Conservation (phyloP, 1,140 invertebrate genomes). For the Diorhabda elongata region DNA sequence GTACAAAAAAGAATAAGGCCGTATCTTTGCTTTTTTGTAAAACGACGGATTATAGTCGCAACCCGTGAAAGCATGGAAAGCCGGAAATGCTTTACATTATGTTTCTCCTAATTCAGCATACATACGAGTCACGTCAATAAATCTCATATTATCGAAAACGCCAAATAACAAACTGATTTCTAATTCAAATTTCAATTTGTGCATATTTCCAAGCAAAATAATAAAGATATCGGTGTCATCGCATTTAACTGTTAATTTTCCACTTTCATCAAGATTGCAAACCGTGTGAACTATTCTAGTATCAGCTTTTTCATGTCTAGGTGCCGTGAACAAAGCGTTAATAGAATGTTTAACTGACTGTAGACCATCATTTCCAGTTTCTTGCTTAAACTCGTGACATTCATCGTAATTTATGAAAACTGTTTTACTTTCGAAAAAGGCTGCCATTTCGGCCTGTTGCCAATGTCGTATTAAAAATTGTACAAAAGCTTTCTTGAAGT, state of each 20-base stretch:
- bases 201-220: not conserved
- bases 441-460: not conserved
- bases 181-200: not conserved
- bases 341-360: slow-evolving; percentile 5
- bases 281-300: slow-evolving; percentile 4
- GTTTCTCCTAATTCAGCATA: slow-evolving; percentile 28
- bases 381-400: no score
- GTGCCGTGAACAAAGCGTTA: not conserved
- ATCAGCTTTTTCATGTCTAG: slow-evolving; percentile 7
- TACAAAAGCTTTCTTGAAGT: no score
- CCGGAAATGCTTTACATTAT: slow-evolving; percentile 31
- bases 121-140: not conserved
- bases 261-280: slow-evolving; percentile 1
- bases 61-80: slow-evolving; percentile 42
- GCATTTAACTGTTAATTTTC: slow-evolving; percentile 8
- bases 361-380: not conserved
- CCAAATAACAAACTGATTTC: slow-evolving; percentile 1
- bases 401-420: slow-evolving; percentile 10
- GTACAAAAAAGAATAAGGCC: slow-evolving; percentile 33
- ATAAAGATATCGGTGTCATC: not conserved
- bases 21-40: slow-evolving; percentile 44
- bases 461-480: not conserved
- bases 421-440: slow-evolving; percentile 1
- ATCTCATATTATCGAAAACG: slow-evolving; percentile 4
- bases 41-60: slow-evolving; percentile 43